Percentiles rank a stretch among this genome's conserved stretches.
phyloP scores from a whole-genome alignment of 2,797 vertebrate genomes.

The Hemitrygon akajei region DNA sequence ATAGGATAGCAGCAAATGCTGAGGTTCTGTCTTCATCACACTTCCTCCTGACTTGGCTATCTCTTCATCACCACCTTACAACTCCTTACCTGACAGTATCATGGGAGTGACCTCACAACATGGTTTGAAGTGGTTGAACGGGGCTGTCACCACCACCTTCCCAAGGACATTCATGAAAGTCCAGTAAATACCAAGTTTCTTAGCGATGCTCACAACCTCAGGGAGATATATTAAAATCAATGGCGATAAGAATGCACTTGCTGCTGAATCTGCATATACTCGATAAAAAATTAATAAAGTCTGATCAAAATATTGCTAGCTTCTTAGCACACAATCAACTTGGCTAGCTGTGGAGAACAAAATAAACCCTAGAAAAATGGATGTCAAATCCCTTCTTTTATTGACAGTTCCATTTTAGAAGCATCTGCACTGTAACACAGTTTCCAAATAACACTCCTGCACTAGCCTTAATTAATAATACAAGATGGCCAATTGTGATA shows the following conservation, averaged over 20 bases:
- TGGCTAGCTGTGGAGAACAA: not conserved
- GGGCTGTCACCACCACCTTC: no score
- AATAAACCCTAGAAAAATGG: not conserved
- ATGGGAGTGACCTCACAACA: no score
- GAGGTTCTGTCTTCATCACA: no score
- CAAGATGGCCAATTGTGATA: conserved; percentile 11
- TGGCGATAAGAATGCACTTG: not conserved
- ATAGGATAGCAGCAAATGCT: no score
- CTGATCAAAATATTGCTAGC: not conserved
- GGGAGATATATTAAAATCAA: not conserved
- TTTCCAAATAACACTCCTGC: not conserved
- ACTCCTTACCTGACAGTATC: no score
- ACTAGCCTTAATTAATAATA: not conserved
- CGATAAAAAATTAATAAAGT: conserved; percentile 6
- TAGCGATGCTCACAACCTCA: no score
- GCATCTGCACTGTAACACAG: not conserved
- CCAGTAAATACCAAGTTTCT: no score
- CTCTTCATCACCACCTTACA: no score
- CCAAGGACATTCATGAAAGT: no score
- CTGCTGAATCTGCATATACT: not conserved
- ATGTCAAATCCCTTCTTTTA: not conserved
- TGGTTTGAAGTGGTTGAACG: no score
- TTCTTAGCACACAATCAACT: not conserved
- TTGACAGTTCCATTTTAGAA: not conserved
- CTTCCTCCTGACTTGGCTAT: no score